Percentiles rank a stretch among this genome's conserved stretches.
Conservation (phyloP, 2,888 invertebrate species). For the Troglohyphantes excavatus region DNA sequence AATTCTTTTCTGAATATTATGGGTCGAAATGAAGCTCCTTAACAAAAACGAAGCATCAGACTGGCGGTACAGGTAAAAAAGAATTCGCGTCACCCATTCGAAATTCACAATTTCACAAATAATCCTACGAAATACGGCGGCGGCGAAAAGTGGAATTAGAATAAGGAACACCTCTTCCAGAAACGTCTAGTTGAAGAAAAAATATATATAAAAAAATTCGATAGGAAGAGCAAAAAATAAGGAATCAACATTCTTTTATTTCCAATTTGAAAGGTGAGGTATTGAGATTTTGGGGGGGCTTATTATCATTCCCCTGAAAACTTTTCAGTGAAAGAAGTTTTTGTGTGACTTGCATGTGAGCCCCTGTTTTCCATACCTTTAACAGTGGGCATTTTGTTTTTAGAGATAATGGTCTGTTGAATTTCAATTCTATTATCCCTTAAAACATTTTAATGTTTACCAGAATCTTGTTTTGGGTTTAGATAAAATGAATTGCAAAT, state of each 20-base stretch:
- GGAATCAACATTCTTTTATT: background rate
- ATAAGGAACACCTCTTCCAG: background rate
- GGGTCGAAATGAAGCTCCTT: slow-evolving; percentile 4
- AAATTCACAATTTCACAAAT: slow-evolving; percentile 1
- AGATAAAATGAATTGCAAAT: too few species aligned
- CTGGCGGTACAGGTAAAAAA: background rate
- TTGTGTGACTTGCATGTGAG: background rate
- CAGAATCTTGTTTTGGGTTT: too few species aligned
- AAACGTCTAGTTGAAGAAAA: background rate
- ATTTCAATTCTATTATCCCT: too few species aligned
- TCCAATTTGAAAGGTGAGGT: background rate
- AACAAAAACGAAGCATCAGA: slow-evolving; percentile 4
- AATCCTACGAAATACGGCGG: background rate
- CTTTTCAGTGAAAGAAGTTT: background rate
- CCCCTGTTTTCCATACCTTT: too few species aligned
- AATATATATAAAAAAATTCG: background rate
- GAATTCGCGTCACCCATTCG: background rate
- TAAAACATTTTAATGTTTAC: too few species aligned
- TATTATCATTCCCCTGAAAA: background rate
- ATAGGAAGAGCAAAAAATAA: background rate
- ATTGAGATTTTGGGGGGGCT: background rate
- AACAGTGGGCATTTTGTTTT: too few species aligned
- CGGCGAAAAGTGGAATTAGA: background rate
- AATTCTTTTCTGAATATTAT: background rate
- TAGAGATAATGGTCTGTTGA: too few species aligned